Conservation (phyloP, 2,888 invertebrate genomes). For the Pterobdella sp. region DNA sequence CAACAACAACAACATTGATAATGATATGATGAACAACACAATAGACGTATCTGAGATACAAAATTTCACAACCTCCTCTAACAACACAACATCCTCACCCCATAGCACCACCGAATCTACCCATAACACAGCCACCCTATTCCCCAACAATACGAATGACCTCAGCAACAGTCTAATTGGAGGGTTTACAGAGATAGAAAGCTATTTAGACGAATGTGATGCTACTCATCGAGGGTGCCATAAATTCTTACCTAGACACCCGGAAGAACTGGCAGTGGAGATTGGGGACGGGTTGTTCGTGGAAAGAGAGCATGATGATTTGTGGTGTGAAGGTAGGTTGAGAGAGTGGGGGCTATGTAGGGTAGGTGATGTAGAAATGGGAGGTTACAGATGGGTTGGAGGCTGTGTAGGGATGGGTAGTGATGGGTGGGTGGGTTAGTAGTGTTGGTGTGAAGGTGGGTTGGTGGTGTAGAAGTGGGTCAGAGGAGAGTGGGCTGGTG, state of each 20-base stretch:
- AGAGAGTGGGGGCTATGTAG: not conserved
- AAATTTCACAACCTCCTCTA: no score
- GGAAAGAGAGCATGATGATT: slow-evolving; percentile 74
- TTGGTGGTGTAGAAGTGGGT: not conserved
- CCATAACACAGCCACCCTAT: slow-evolving; percentile 8
- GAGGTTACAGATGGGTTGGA: not conserved
- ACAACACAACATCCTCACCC: no score
- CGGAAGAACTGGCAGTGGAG: slow-evolving; percentile 89
- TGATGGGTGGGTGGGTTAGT: not conserved
- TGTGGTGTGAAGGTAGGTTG: slow-evolving; percentile 85
- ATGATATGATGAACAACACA: no score
- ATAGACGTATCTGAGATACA: no score
- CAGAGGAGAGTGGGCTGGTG: not conserved
- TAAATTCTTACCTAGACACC: slow-evolving; percentile 87
- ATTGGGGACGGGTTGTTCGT: slow-evolving; percentile 95
- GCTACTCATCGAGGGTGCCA: slow-evolving; percentile 91
- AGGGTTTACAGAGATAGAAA: slow-evolving; percentile 26
- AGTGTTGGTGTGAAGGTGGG: not conserved
- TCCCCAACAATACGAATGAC: no score
- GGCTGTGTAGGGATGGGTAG: not conserved
- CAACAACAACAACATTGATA: slow-evolving; percentile 19
- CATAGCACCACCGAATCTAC: slow-evolving; percentile 17
- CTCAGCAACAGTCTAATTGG: slow-evolving; percentile 4
- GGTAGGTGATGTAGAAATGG: not conserved
- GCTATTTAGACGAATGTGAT: slow-evolving; percentile 68